phyloP scores from a whole-genome alignment of 2,888 invertebrate species.

The Thysanoteuthis rhombus region DNA sequence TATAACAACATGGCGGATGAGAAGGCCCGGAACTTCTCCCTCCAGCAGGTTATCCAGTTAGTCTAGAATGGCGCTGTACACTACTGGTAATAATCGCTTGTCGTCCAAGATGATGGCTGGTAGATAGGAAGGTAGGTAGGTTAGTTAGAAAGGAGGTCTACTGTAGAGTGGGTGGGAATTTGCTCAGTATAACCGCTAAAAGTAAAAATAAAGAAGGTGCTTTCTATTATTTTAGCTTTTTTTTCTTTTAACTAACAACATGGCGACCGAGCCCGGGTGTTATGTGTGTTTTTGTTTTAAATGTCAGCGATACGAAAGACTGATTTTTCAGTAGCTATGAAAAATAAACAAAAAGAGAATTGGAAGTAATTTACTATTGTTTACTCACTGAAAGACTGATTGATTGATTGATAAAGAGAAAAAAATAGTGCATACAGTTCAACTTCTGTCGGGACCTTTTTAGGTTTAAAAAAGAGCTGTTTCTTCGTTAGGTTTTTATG shows the following conservation, averaged over 20 bases:
- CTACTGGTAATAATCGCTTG: too few relatives aligned
- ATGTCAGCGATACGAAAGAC: not conserved
- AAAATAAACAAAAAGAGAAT: not conserved
- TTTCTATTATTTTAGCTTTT: not conserved
- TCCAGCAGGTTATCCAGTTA: not conserved
- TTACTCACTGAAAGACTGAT: not conserved
- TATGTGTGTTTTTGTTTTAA: not conserved
- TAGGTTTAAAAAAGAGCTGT: not conserved
- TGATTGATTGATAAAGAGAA: too few relatives aligned
- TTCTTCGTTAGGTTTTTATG: not conserved
- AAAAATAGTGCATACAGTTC: not conserved
- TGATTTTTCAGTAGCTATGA: not conserved
- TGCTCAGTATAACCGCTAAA: not conserved
- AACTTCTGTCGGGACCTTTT: not conserved
- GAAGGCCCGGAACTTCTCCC: conserved; percentile 12
- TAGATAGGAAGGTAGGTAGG: too few relatives aligned
- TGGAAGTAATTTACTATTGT: not conserved
- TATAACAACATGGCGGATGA: conserved; percentile 12
- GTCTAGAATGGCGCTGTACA: not conserved
- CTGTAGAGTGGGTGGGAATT: too few relatives aligned
- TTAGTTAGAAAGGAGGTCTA: too few relatives aligned
- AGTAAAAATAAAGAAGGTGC: not conserved
- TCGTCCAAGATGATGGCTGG: too few relatives aligned
- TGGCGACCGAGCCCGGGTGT: not conserved
- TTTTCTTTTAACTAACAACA: not conserved